phyloP scores from a whole-genome alignment of 2,888 invertebrate genomes.

The Andrena marginata region DNA sequence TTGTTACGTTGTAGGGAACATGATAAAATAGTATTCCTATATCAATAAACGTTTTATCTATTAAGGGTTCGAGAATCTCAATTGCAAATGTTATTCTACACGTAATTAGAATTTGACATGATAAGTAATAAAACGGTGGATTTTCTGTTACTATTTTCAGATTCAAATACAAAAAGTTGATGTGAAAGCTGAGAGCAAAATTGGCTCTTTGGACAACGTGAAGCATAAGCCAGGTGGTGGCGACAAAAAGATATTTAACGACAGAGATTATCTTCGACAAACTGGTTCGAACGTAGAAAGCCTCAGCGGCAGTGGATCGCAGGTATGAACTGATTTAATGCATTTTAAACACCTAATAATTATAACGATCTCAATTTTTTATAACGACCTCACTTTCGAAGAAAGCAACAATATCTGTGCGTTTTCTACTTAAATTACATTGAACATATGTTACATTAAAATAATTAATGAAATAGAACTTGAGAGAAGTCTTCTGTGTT shows the following conservation, averaged over 20 bases:
- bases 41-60: not conserved
- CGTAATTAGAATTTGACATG: not conserved
- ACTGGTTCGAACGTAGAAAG: conserved; percentile 82
- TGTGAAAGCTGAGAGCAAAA: conserved; percentile 96
- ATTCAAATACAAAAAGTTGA: conserved; percentile 96
- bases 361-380: not conserved
- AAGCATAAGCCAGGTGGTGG: conserved; percentile 97
- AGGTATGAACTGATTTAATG: conserved; percentile 72
- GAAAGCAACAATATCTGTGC: not conserved
- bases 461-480: not conserved
- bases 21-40: not conserved
- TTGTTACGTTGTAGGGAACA: not conserved
- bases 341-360: conserved; percentile 30
- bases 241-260: conserved; percentile 97
- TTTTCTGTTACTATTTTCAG: conserved; percentile 86
- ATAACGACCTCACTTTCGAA: not conserved
- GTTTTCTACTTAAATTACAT: not conserved
- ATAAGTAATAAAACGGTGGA: not conserved
- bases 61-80: not conserved
- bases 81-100: not conserved
- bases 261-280: conserved; percentile 96
- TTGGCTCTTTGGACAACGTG: conserved; percentile 96
- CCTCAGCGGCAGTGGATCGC: conserved; percentile 81
- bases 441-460: not conserved
- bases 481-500: not conserved